Evolutionary conservation across 2,888 invertebrate species (phyloP).

Genomic region (Lamellibrachia satsuma): DNA sequence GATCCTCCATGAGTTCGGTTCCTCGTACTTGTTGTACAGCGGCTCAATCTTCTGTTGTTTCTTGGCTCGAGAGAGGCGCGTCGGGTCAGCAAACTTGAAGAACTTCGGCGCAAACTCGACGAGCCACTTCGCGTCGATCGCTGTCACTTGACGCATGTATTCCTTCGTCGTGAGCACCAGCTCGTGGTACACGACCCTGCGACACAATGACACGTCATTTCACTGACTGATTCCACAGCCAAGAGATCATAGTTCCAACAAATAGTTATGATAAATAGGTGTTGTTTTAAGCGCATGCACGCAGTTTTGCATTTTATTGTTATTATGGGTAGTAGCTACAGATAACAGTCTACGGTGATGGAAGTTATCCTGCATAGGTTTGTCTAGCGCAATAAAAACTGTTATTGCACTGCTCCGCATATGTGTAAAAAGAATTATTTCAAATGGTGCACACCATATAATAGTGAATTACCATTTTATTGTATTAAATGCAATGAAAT

Average conservation of each 20-base stretch:
- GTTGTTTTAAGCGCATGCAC: background rate
- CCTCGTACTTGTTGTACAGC: slow-evolving; percentile 97
- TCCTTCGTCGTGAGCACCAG: slow-evolving; percentile 98
- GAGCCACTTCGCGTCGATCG: slow-evolving; percentile 77
- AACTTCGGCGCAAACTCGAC: slow-evolving; percentile 99
- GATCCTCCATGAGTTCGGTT: slow-evolving; percentile 99
- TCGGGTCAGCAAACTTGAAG: slow-evolving; percentile 98
- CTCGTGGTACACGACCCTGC: slow-evolving; percentile 96
- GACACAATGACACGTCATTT: slow-evolving; percentile 42
- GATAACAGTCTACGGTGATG: too few species aligned
- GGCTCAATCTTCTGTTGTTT: slow-evolving; percentile 98
- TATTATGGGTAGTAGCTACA: too few species aligned
- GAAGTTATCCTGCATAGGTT: too few species aligned
- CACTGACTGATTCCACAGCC: too few species aligned
- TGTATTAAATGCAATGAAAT: too few species aligned
- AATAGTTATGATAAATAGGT: background rate
- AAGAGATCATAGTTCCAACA: background rate
- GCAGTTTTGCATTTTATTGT: too few species aligned
- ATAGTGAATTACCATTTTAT: too few species aligned
- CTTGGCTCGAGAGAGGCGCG: slow-evolving; percentile 97
- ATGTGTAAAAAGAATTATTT: too few species aligned
- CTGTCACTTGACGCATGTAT: slow-evolving; percentile 93
- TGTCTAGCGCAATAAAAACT: too few species aligned
- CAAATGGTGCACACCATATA: too few species aligned
- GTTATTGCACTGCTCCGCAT: too few species aligned